Evolutionary conservation across 1,140 invertebrate species (phyloP).

Genomic region (Drosophila lowei): DNA sequence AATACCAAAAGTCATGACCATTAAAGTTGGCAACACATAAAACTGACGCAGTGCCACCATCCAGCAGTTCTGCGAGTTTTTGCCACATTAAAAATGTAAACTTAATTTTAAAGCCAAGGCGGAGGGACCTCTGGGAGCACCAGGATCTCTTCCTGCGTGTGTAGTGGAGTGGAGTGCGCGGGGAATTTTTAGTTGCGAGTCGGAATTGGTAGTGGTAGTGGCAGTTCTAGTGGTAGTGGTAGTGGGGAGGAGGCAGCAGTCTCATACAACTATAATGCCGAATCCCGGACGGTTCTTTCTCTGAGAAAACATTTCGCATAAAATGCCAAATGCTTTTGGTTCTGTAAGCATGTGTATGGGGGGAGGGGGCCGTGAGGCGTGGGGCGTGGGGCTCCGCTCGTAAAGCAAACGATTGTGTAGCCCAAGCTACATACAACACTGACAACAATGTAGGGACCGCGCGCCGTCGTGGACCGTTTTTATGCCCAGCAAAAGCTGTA

Average conservation of each 20-base stretch:
- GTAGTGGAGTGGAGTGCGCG: slow-evolving; percentile 6
- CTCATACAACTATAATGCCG: slow-evolving; percentile 57
- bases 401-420: slow-evolving; percentile 68
- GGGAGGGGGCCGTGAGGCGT: not conserved
- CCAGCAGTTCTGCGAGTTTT: slow-evolving; percentile 7
- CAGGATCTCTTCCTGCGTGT: slow-evolving; percentile 5
- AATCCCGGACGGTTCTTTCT: slow-evolving; percentile 49
- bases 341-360: slow-evolving; percentile 31
- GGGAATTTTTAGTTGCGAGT: slow-evolving; percentile 34
- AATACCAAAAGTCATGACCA: slow-evolving; percentile 48
- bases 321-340: slow-evolving; percentile 73
- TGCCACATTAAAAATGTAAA: slow-evolving; percentile 71
- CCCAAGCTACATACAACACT: slow-evolving; percentile 37
- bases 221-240: not conserved
- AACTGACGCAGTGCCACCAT: slow-evolving; percentile 36
- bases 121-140: not conserved
- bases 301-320: slow-evolving; percentile 72
- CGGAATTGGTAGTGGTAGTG: slow-evolving; percentile 24
- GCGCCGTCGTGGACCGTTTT: slow-evolving; percentile 38
- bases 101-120: slow-evolving; percentile 68
- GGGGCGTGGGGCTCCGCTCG: slow-evolving; percentile 39
- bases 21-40: slow-evolving; percentile 66
- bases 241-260: not conserved
- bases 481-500: slow-evolving; percentile 57
- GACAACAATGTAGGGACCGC: slow-evolving; percentile 58